phyloP scores from a whole-genome alignment of 2,797 vertebrate genomes.

The Oreochromis grahami region DNA sequence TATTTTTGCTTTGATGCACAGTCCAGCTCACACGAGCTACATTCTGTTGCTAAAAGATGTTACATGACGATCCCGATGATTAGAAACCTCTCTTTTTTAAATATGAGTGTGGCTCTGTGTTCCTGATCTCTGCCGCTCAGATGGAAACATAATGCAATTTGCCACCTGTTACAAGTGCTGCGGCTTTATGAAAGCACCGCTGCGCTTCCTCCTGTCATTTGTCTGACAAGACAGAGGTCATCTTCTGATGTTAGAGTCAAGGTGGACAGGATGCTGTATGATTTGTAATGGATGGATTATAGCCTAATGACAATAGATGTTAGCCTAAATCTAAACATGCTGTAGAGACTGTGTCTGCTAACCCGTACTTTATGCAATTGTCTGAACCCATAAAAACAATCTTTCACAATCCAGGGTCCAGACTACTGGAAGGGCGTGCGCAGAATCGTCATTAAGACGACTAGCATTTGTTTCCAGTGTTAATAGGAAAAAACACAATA shows the following conservation, averaged over 20 bases:
- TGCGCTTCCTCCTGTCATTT: slow-evolving; percentile 73
- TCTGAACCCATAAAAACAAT: not conserved
- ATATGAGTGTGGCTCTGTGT: slow-evolving; percentile 71
- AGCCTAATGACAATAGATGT: slow-evolving; percentile 50
- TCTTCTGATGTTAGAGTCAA: slow-evolving; percentile 56
- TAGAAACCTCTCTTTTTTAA: slow-evolving; percentile 74
- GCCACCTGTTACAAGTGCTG: slow-evolving; percentile 79
- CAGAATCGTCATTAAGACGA: not conserved
- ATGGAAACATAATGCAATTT: slow-evolving; percentile 78
- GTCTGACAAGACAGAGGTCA: slow-evolving; percentile 69
- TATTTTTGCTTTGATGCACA: slow-evolving; percentile 75
- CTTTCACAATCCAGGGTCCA: not conserved
- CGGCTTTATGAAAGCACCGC: slow-evolving; percentile 75
- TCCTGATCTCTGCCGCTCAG: slow-evolving; percentile 68
- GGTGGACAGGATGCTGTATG: slow-evolving; percentile 56
- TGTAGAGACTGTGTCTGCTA: not conserved
- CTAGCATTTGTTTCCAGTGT: not conserved
- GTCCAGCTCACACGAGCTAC: slow-evolving; percentile 64
- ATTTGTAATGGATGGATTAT: slow-evolving; percentile 59
- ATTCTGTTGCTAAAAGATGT: slow-evolving; percentile 75
- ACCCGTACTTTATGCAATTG: not conserved
- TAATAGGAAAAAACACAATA: not conserved
- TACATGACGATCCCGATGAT: slow-evolving; percentile 78
- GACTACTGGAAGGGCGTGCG: not conserved
- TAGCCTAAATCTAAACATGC: slow-evolving; percentile 18